Evolutionary conservation across 23 tunicate species (phyloP).

Genomic region (Trididemnum clinides): DNA sequence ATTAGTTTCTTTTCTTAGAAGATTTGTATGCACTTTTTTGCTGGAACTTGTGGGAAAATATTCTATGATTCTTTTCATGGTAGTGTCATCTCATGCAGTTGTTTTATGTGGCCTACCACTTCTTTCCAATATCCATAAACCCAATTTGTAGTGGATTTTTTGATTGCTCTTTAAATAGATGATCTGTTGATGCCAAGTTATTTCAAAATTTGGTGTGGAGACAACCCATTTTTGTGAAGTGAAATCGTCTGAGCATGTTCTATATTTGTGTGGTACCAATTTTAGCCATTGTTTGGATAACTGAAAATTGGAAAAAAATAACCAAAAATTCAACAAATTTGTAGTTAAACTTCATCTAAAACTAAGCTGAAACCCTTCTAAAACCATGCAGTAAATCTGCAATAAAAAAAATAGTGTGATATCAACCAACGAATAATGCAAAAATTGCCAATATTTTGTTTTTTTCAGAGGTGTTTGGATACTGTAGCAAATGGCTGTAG

Average conservation of each 20-base stretch:
- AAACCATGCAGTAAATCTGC: conserved; percentile 6
- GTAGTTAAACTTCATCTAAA: neutral
- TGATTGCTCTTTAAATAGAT: conserved; percentile 14
- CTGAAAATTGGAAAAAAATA: conserved; percentile 6
- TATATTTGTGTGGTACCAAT: conserved; percentile 16
- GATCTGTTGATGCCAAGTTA: conserved; percentile 12
- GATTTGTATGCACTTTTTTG: conserved; percentile 28
- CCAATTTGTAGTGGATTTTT: neutral
- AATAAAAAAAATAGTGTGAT: conserved; percentile 1
- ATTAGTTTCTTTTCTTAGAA: neutral
- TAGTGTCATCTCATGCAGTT: conserved; percentile 30
- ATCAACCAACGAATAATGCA: neutral
- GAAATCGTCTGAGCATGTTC: conserved; percentile 14
- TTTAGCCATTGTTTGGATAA: conserved; percentile 19
- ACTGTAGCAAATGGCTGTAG: too few relatives aligned
- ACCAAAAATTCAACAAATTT: neutral
- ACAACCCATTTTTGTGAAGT: conserved; percentile 33
- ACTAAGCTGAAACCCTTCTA: conserved; percentile 9
- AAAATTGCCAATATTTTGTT: neutral
- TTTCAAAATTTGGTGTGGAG: neutral
- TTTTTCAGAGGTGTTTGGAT: too few relatives aligned
- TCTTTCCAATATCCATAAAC: neutral
- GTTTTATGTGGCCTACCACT: conserved; percentile 38
- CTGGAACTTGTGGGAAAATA: conserved; percentile 41
- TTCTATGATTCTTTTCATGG: conserved; percentile 32